Percentiles rank a stretch among this genome's conserved stretches.
Conservation (phyloP, 2,113 vertebrate species). For the Eurystomus gularis region DNA sequence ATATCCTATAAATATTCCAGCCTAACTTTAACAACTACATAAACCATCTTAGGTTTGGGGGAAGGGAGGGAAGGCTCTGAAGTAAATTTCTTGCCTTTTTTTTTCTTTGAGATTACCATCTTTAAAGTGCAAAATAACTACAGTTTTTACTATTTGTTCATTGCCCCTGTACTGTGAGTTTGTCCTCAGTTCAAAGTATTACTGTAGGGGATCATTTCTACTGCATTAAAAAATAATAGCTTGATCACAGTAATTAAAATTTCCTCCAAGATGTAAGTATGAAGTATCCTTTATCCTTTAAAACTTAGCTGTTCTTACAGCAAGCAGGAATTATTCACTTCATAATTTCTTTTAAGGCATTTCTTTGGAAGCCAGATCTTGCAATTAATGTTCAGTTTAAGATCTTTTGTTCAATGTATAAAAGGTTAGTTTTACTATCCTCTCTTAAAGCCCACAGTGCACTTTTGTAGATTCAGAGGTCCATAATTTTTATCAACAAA, state of each 20-base stretch:
- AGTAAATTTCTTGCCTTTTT: neutral
- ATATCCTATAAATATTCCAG: neutral
- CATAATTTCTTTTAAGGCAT: neutral
- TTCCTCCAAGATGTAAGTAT: neutral
- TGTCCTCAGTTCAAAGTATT: neutral
- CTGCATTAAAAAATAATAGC: neutral
- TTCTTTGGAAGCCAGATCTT: neutral
- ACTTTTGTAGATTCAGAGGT: neutral
- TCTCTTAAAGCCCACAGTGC: neutral
- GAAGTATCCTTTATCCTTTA: neutral
- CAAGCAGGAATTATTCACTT: neutral
- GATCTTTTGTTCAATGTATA: neutral
- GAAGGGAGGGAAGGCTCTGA: neutral
- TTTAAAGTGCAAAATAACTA: neutral
- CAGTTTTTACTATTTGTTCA: neutral
- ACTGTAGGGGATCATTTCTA: neutral
- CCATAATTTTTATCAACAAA: constrained; percentile 21
- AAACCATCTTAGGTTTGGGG: neutral
- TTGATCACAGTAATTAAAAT: neutral
- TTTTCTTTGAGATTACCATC: neutral
- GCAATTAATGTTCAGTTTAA: neutral
- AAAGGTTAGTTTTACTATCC: neutral
- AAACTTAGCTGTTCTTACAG: neutral
- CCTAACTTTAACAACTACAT: neutral
- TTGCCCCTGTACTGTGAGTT: neutral